Conservation (phyloP, 2,888 invertebrate species). For the Drosophila flavopinicola region DNA sequence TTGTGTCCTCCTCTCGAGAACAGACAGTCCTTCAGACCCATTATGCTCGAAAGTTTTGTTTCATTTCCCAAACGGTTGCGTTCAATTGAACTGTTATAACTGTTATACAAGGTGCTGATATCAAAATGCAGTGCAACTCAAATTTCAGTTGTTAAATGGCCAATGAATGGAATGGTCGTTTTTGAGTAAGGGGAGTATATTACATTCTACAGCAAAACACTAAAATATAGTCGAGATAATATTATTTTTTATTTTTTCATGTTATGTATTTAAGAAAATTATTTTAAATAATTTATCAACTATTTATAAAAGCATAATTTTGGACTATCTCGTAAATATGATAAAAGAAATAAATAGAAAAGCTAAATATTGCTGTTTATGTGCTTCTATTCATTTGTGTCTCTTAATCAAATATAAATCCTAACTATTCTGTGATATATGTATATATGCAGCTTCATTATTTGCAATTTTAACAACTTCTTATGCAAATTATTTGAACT, state of each 20-base stretch:
- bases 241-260: too few relatives aligned
- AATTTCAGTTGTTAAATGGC: constrained; percentile 26
- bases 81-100: constrained; percentile 23
- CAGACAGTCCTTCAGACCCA: constrained; percentile 8
- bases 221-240: too few relatives aligned
- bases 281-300: too few relatives aligned
- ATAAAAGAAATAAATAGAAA: too few relatives aligned
- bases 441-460: not conserved
- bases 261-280: too few relatives aligned
- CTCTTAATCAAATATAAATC: too few relatives aligned
- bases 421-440: not conserved
- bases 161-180: constrained; percentile 10
- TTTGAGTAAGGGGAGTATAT: not conserved
- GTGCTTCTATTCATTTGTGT: too few relatives aligned
- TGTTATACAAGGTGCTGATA: constrained; percentile 37
- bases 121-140: not conserved
- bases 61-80: constrained; percentile 43
- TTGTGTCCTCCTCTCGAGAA: constrained; percentile 19
- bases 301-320: too few relatives aligned
- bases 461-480: constrained; percentile 14
- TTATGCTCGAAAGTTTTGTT: constrained; percentile 27
- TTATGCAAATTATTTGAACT: constrained; percentile 3
- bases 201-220: too few relatives aligned
- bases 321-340: too few relatives aligned
- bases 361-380: too few relatives aligned